Conservation (phyloP, 2,797 vertebrate genomes). For the Pangasius mekongensis region DNA sequence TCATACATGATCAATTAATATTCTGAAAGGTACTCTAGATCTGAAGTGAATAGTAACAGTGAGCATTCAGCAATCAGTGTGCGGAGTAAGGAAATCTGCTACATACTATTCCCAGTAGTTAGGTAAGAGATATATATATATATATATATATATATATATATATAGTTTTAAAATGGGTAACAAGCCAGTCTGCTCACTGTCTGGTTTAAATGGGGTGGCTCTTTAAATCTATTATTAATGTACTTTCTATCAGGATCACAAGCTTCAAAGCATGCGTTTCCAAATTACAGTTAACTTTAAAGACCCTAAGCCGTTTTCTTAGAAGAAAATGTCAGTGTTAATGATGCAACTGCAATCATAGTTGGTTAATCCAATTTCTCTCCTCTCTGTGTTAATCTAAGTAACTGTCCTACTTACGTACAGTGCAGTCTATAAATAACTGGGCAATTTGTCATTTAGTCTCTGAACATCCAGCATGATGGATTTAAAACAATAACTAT, state of each 20-base stretch:
- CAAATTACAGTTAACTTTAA: neutral
- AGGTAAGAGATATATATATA: neutral
- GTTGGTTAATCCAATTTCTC: neutral
- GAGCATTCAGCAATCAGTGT: neutral
- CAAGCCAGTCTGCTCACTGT: neutral
- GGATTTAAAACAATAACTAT: neutral
- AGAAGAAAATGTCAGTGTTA: neutral
- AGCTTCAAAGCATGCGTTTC: neutral
- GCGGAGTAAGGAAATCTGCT: neutral
- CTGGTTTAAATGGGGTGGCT: neutral
- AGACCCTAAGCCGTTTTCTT: neutral
- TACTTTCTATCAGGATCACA: neutral
- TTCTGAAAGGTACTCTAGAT: neutral
- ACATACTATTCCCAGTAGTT: neutral
- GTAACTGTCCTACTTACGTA: neutral
- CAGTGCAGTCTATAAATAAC: neutral
- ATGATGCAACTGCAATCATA: neutral
- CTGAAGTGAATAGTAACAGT: neutral
- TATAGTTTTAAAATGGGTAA: neutral
- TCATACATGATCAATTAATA: neutral
- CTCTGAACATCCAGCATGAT: neutral
- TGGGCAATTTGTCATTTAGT: neutral
- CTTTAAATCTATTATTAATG: constrained; percentile 22
- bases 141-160: neutral
- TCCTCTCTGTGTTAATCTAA: neutral